A percentile compares a stretch with the other conserved stretches of the same genome.
phyloP scores from a whole-genome alignment of 1,140 invertebrate species.

The Lasioglossum baleicum region DNA sequence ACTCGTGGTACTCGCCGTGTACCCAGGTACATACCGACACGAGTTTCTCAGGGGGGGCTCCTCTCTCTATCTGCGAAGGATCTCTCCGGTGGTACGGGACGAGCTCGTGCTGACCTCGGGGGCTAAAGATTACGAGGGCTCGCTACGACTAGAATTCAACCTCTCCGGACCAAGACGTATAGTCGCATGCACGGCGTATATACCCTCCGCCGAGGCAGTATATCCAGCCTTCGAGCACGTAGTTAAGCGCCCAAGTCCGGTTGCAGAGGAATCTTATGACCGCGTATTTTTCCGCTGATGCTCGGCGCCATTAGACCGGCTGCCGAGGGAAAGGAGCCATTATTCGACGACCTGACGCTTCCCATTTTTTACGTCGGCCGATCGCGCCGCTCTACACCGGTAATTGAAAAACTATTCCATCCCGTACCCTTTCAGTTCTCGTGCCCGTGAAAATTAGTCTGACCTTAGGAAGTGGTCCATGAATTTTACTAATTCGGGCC shows the following conservation, averaged over 20 bases:
- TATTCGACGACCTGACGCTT: constrained; percentile 27
- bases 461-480: too few species aligned
- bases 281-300: constrained; percentile 55
- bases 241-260: constrained; percentile 43
- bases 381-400: too few species aligned
- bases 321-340: constrained; percentile 47
- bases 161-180: constrained; percentile 39
- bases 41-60: constrained; percentile 64
- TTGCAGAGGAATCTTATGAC: constrained; percentile 53
- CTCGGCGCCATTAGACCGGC: constrained; percentile 30
- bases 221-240: constrained; percentile 31
- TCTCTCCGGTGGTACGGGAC: constrained; percentile 60
- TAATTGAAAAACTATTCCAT: background rate
- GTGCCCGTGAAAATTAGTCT: too few species aligned
- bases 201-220: background rate
- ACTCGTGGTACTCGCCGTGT: constrained; percentile 15
- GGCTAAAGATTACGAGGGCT: constrained; percentile 76
- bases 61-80: constrained; percentile 68
- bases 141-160: constrained; percentile 69
- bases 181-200: constrained; percentile 31
- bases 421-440: too few species aligned
- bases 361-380: background rate
- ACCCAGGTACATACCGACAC: constrained; percentile 47
- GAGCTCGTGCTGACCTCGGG: constrained; percentile 73
- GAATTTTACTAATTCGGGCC: too few species aligned